A percentile compares a stretch with the other conserved stretches of the same genome.
phyloP scores from a whole-genome alignment of 2,113 vertebrate genomes.

The Ceyx margarethae region DNA sequence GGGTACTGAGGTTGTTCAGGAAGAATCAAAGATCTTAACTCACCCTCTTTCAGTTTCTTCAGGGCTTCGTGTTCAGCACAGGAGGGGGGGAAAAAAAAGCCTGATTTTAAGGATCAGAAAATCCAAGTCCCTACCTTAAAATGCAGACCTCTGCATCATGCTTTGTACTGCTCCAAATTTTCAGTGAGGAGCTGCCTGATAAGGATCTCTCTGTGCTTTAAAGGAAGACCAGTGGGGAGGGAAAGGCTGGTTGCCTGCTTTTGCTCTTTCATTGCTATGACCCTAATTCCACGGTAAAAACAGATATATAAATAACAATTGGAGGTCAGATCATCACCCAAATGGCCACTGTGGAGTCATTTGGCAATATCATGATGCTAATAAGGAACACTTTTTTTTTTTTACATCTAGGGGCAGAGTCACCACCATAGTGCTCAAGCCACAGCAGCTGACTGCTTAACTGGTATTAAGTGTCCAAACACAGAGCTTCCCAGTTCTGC shows the following conservation, averaged over 20 bases:
- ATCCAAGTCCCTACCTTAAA: neutral
- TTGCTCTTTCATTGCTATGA: neutral
- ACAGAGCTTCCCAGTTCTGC: neutral
- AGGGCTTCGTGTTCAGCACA: neutral
- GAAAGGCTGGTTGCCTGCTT: neutral
- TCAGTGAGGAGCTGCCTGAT: neutral
- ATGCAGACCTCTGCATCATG: neutral
- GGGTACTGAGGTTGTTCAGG: neutral
- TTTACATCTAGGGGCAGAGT: neutral
- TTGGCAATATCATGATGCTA: fast-evolving
- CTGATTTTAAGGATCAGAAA: neutral
- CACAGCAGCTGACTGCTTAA: fast-evolving
- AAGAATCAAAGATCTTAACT: neutral
- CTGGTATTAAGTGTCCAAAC: neutral
- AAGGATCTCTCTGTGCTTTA: neutral
- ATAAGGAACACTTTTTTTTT: neutral
- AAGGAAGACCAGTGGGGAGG: fast-evolving
- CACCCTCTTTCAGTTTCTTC: neutral
- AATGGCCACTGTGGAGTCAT: neutral
- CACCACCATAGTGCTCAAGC: fast-evolving
- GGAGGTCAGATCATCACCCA: neutral
- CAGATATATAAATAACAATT: too few species aligned
- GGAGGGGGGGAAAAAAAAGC: neutral
- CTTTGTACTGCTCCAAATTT: neutral
- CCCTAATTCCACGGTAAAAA: neutral